A percentile compares a stretch with the other conserved stretches of the same genome.
phyloP scores from a whole-genome alignment of 2,113 vertebrate species.

The Gulo gulo region DNA sequence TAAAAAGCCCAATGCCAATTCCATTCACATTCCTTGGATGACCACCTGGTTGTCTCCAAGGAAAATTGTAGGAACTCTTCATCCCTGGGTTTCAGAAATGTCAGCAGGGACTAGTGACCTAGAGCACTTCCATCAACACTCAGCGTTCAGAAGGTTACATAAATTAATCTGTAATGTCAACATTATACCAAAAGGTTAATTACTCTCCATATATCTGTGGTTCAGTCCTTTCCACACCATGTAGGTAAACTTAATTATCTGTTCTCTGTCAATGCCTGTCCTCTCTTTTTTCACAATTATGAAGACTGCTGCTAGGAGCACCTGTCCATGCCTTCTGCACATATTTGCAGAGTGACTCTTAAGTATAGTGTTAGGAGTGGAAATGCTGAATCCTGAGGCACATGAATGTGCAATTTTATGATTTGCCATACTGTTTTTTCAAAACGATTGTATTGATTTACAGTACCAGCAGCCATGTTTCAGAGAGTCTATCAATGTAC shows the following conservation, averaged over 20 bases:
- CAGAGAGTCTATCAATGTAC: background rate
- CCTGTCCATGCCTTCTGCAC: background rate
- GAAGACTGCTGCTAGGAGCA: background rate
- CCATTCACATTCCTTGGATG: background rate
- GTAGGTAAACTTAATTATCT: background rate
- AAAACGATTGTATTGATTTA: background rate
- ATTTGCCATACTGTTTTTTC: background rate
- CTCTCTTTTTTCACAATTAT: background rate
- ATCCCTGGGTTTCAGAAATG: background rate
- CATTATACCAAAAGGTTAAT: background rate
- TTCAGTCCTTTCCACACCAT: background rate
- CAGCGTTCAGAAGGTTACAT: background rate
- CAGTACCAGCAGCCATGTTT: background rate
- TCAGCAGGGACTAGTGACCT: background rate
- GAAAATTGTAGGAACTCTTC: background rate
- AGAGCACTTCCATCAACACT: background rate
- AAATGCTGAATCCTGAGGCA: background rate
- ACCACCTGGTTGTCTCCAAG: background rate
- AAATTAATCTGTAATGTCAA: background rate
- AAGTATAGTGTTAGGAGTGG: background rate
- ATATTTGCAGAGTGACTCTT: background rate
- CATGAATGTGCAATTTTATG: background rate
- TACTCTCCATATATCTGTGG: background rate
- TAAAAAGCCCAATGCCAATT: background rate
- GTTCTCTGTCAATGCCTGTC: background rate